These are phyloP conservation scores for Scaptomyza tumidula DNA, from an alignment of 2,888 invertebrate genomes.

Conservation along the genomic window DNA sequence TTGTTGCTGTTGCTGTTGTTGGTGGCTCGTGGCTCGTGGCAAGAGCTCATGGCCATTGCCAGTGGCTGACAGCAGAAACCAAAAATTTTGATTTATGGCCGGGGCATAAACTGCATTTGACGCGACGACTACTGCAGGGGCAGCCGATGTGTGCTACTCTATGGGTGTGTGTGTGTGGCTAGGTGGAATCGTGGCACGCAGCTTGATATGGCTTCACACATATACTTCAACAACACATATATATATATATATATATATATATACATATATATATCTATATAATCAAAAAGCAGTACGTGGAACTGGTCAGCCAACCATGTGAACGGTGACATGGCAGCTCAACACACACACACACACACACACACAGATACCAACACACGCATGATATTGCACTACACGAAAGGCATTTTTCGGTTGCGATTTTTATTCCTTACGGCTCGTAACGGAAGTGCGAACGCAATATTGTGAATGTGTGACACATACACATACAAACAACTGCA, in stretches of 20 bases:
- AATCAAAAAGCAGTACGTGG: conserved; percentile 65
- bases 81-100: conserved; percentile 82
- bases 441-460: conserved; percentile 72
- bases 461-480: conserved; percentile 63
- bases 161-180: conserved; percentile 13
- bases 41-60: conserved; percentile 70
- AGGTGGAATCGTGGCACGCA: conserved; percentile 31
- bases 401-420: conserved; percentile 54
- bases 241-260: conserved; percentile 45
- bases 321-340: conserved; percentile 73
- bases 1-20: conserved; percentile 17
- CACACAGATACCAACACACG: conserved; percentile 2
- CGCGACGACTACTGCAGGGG: conserved; percentile 57
- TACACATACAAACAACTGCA: not conserved
- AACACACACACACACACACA: conserved; percentile 22
- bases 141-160: conserved; percentile 25
- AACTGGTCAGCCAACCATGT: conserved; percentile 69
- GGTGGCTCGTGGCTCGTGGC: not conserved
- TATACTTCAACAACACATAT: not conserved
- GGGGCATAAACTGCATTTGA: conserved; percentile 80
- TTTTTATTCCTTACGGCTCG: conserved; percentile 40
- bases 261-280: conserved; percentile 51
- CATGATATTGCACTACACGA: conserved; percentile 47
- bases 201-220: conserved; percentile 58
- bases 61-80: conserved; percentile 79